Evolutionary conservation across 2,113 vertebrate genomes (phyloP).

Genomic region (Taxidea taxus): DNA sequence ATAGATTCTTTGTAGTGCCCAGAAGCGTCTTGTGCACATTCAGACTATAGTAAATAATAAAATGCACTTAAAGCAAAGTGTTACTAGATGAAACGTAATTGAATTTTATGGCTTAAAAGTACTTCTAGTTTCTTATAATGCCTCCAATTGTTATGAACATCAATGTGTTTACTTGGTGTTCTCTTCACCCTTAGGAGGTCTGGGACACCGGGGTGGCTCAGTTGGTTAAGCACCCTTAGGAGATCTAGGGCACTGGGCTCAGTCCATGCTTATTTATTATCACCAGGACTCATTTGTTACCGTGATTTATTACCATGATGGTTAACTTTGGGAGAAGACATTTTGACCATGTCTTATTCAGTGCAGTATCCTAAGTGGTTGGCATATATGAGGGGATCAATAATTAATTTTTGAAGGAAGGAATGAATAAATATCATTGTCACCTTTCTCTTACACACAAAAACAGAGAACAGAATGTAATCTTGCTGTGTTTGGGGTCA

Average conservation of each 20-base stretch:
- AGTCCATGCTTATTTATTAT: neutral
- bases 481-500: neutral
- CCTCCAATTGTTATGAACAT: neutral
- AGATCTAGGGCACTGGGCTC: neutral
- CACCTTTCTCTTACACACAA: neutral
- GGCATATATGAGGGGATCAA: neutral
- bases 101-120: neutral
- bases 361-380: neutral
- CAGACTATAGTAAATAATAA: neutral
- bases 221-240: too few species aligned
- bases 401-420: neutral
- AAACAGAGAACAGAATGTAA: neutral
- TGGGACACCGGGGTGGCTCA: neutral
- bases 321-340: neutral
- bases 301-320: neutral
- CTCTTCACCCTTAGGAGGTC: neutral
- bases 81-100: neutral
- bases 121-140: neutral
- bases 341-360: neutral
- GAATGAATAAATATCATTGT: neutral
- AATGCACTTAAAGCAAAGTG: neutral
- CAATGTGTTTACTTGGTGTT: neutral
- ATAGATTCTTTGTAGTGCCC: neutral
- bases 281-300: neutral
- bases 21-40: neutral